Evolutionary conservation across 2,888 invertebrate species (phyloP), one percentile per base, ranked within the genome.

Genomic region (Labia minor): DNA sequence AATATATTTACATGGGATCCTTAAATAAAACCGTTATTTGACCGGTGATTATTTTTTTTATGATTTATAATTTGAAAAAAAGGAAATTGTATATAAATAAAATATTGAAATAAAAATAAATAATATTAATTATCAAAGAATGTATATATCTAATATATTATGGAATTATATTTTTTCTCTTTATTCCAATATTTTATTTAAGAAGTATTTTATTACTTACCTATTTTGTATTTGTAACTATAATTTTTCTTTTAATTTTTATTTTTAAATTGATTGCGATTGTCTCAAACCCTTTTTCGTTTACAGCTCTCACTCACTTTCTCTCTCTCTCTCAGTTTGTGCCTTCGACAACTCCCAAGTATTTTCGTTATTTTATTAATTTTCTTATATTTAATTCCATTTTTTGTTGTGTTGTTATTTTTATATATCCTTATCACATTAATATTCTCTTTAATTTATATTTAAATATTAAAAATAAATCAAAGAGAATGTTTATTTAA

Each of bases 341-440:
- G 49, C 49, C 49, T 49, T 49, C 49, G 49, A 8, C 49, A 49
- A 49, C 49, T 49, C 49, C 49, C 3, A 49, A 49, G 16, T 26
- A 16, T 49, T 49, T 49, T 49, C 16, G 49, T 49, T 49, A 16
- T 49, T 49, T 49, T 49, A 49, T 49, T 49, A 16, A 49, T 49
- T 49, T 49, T 49, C 14, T 49, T 49, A n/a, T 3, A n/a, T 49
- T 49, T 49, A 49, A 49, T 49, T 49, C 49, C 49, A 49, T 49
- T 16, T 49, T 49, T 49, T 49, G 49, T 49, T 49, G 49, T 49
- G 49, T 49, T 49, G 49, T 49, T 26, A 49, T 49, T 49, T 49
- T 49, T 49, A 49, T n/a, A 11, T n/a, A 49, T 49, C 4, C n/a
- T 14, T 14, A 8, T 49, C 14, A 8, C n/a, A 26, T 26, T 26